phyloP scores from a whole-genome alignment of 2,797 vertebrate species.

The Orestias chungarensis region DNA sequence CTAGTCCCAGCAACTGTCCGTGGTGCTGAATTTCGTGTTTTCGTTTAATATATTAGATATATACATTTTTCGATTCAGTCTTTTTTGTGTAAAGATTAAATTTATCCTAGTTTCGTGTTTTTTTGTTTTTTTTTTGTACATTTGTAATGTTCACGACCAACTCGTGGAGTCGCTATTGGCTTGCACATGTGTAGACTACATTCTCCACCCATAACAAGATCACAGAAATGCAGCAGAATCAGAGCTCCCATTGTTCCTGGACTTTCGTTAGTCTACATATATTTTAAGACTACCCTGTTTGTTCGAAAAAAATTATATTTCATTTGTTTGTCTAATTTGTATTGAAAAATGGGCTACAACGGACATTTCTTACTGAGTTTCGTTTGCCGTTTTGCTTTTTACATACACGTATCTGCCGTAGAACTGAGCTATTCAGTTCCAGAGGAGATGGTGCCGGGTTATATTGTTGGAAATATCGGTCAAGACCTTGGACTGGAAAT shows the following conservation, averaged over 20 bases:
- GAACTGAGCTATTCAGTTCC: constrained; percentile 57
- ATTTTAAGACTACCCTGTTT: accelerated
- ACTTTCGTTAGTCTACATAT: too few relatives aligned
- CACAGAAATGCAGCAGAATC: not conserved
- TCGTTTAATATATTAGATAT: not conserved
- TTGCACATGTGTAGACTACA: not conserved
- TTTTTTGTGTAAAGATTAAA: not conserved
- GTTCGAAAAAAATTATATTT: accelerated
- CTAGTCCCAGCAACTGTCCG: not conserved
- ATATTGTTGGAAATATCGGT: constrained; percentile 62
- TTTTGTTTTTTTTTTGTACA: not conserved
- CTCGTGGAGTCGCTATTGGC: constrained; percentile 60
- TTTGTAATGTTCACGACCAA: constrained; percentile 34
- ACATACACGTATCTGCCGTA: constrained; percentile 14
- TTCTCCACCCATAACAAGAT: constrained; percentile 45
- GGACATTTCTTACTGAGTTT: not conserved
- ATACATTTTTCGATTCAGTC: not conserved
- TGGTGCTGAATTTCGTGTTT: not conserved
- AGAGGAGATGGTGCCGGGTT: constrained; percentile 59
- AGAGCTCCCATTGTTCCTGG: not conserved
- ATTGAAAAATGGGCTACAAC: constrained; percentile 5
- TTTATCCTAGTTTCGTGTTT: not conserved
- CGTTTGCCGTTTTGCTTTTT: not conserved
- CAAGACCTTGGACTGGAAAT: constrained; percentile 57
- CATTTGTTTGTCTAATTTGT: accelerated